Percentiles rank a stretch among this genome's conserved stretches.
Conservation (phyloP, 2,797 vertebrate species). For the Halcyon smyrnensis region DNA sequence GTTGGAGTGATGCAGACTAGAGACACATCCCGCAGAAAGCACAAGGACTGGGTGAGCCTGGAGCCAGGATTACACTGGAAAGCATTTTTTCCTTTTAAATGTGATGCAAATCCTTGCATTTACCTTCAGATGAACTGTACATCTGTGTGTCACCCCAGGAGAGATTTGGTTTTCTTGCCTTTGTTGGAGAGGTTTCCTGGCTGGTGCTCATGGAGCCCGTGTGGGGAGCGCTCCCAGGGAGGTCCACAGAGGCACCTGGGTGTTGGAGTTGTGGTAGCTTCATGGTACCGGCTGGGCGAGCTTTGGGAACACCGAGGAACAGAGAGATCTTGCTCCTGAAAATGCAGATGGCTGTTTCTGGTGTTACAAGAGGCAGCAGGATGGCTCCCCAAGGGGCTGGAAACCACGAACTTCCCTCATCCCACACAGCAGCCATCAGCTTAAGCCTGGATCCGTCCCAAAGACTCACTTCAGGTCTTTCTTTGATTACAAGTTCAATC, state of each 20-base stretch:
- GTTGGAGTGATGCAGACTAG: neutral
- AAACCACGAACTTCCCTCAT: neutral
- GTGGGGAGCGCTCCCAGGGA: rapidly evolving
- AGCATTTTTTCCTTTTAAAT: neutral
- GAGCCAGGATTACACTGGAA: neutral
- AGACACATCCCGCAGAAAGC: neutral
- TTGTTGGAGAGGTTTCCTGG: neutral
- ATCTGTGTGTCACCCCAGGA: neutral
- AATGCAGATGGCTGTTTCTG: neutral
- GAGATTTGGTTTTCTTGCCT: neutral
- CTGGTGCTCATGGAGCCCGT: rapidly evolving
- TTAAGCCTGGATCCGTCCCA: neutral
- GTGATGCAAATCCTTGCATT: neutral
- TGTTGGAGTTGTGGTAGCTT: neutral
- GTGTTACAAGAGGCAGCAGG: neutral
- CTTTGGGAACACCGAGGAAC: neutral
- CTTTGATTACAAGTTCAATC: neutral
- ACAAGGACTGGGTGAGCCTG: neutral
- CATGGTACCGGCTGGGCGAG: neutral
- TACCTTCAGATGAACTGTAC: neutral
- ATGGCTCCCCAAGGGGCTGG: neutral
- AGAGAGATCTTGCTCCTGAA: neutral
- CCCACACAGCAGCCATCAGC: neutral
- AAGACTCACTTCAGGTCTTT: neutral
- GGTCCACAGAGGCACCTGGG: rapidly evolving